Conservation (phyloP, 2,888 invertebrate species). For the Rugalucina vietnamica region DNA sequence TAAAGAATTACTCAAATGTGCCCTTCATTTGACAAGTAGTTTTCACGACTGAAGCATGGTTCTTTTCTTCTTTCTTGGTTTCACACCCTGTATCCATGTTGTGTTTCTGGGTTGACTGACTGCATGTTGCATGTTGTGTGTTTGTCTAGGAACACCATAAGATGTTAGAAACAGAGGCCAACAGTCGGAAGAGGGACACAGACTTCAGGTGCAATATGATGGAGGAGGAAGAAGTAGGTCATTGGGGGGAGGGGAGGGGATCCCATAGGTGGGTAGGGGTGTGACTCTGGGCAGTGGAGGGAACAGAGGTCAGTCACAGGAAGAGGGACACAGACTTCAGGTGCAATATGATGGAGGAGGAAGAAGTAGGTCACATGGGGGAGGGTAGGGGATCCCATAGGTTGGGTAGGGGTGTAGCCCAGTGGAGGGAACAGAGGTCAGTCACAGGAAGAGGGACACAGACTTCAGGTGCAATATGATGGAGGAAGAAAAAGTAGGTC, state of each 20-base stretch:
- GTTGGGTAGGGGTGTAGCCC: conserved; percentile 47
- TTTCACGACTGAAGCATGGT: too few relatives aligned
- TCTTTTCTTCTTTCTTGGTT: too few relatives aligned
- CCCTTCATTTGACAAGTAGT: too few relatives aligned
- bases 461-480: conserved; percentile 40
- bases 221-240: conserved; percentile 30
- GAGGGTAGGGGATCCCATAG: too few relatives aligned
- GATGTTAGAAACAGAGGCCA: conserved; percentile 55
- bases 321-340: conserved; percentile 46
- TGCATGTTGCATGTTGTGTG: conserved; percentile 41
- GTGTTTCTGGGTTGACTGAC: not conserved
- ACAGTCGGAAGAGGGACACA: conserved; percentile 48
- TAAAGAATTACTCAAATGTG: too few relatives aligned
- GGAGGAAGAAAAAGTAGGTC: conserved; percentile 30
- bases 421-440: conserved; percentile 52
- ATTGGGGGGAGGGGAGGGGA: not conserved
- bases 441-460: conserved; percentile 48
- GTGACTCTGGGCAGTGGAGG: conserved; percentile 37
- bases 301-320: conserved; percentile 42
- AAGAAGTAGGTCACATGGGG: conserved; percentile 24
- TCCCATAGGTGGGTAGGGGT: conserved; percentile 27
- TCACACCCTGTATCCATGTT: too few relatives aligned
- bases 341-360: conserved; percentile 22
- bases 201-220: conserved; percentile 40
- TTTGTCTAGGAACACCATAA: conserved; percentile 54